Conservation (phyloP, 2,888 invertebrate species). For the Drosophila affinis region DNA sequence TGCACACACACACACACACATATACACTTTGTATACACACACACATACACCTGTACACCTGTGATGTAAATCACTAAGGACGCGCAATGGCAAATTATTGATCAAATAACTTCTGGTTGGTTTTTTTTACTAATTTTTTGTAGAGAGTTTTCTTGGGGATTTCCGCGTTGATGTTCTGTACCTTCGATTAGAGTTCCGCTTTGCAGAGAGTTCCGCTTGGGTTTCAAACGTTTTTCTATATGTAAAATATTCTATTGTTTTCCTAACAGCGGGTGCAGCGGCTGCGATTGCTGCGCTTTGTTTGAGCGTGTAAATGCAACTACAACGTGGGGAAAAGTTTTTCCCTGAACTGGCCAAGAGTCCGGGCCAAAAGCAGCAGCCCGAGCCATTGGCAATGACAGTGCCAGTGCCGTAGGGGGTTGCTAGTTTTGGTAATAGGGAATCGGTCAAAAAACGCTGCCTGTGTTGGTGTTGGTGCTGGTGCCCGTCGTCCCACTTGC, state of each 20-base stretch:
- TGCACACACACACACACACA: slow-evolving; percentile 2
- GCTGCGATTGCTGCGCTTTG: slow-evolving; percentile 41
- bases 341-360: slow-evolving; percentile 45
- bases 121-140: slow-evolving; percentile 4
- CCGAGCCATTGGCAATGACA: slow-evolving; percentile 33
- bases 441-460: slow-evolving; percentile 64
- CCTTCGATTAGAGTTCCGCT: background rate
- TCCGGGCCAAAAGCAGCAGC: slow-evolving; percentile 14
- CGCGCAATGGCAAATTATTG: slow-evolving; percentile 70
- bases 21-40: slow-evolving; percentile 4
- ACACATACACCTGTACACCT: background rate
- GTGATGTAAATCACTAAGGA: slow-evolving; percentile 61
- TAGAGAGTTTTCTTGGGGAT: background rate
- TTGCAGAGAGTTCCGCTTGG: background rate
- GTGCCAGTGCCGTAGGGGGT: slow-evolving; percentile 57
- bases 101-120: slow-evolving; percentile 71
- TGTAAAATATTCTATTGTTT: slow-evolving; percentile 1
- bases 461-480: slow-evolving; percentile 4
- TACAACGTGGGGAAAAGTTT: slow-evolving; percentile 51
- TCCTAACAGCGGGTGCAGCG: slow-evolving; percentile 17
- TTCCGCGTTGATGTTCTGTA: background rate
- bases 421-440: slow-evolving; percentile 64
- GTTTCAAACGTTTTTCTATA: slow-evolving; percentile 2
- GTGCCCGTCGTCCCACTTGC: too few species aligned
- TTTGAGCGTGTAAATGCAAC: slow-evolving; percentile 70